Conservation (phyloP, 2,888 invertebrate genomes). For the Hemicrepidius hirtus region DNA sequence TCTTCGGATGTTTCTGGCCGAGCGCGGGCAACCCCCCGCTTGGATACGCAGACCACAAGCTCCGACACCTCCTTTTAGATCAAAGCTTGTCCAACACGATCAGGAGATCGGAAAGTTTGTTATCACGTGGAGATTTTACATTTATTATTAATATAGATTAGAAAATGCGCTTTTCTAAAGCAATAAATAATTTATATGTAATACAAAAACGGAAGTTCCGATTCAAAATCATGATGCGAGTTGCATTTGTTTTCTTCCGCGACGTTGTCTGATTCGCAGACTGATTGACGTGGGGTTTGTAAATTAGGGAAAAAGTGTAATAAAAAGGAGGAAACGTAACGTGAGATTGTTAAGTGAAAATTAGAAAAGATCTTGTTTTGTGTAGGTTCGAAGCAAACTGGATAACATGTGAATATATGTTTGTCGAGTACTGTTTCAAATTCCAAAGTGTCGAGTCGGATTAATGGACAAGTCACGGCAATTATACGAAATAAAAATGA, state of each 20-base stretch:
- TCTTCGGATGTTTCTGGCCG: conserved; percentile 9
- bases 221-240: background rate
- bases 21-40: conserved; percentile 16
- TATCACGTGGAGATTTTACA: conserved; percentile 8
- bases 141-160: background rate
- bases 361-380: conserved; percentile 4
- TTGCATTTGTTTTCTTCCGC: conserved; percentile 11
- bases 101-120: background rate
- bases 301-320: background rate
- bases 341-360: background rate
- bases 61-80: conserved; percentile 1
- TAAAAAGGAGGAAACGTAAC: background rate
- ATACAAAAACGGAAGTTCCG: background rate
- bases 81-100: conserved; percentile 3
- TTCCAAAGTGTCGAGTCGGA: background rate
- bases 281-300: background rate
- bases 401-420: background rate
- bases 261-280: background rate
- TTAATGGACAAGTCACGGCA: background rate
- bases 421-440: background rate
- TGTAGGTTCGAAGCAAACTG: background rate
- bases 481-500: conserved; percentile 9
- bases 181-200: too few species aligned
- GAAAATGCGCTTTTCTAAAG: background rate
- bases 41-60: background rate